Evolutionary conservation across 1,140 invertebrate genomes (phyloP), one percentile per base, ranked within the genome.

Genomic region (Brachystomella parvula): DNA sequence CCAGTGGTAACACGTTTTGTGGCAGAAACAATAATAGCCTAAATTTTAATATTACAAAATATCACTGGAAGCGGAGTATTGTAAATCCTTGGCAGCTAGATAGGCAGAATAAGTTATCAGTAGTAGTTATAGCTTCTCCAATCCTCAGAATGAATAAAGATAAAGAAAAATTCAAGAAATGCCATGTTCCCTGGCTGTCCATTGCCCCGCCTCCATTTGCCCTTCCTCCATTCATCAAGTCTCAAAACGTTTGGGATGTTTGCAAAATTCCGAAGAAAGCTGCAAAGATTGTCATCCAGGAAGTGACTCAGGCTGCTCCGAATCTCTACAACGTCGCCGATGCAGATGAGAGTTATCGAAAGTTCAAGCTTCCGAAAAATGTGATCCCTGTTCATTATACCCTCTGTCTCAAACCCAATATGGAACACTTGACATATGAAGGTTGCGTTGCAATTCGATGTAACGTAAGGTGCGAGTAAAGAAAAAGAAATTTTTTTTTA

Each of bases 391-490:
- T 29, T 33, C 53, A 61, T 29, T 70, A 70, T 26, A 61, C 56
- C 1, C 29, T 70, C 32, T 70, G 69, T 49, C 3, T 70, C 19
- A 70, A 70, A 33, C 69, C 69, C 3, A 57, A 57, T 30, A 30
- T 59, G 21, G 44, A 64, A 28, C 49, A 47, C 24, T 35, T 33
- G 2, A 35, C 59, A 2, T 64, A 61, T 29, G 69, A 70, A 65
- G 69, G 65, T 0, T 67, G 47, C 3, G 63, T 47, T 19, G 47
- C 47, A 3, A 63, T 70, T 58, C n/a, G 30, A 6, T 1, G 66
- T 1, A 47, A 33, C 2, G 66, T 68, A 61, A 31, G 3, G 15
- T 53, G 6, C 1, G 49, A 1, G 35, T 39, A 6, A 39, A 39
- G 6, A 19, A 6, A 6, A 9, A 19, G 35, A 39, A 39, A 39